phyloP scores from a whole-genome alignment of 2,888 invertebrate species.

The Bembecia ichneumoniformis region DNA sequence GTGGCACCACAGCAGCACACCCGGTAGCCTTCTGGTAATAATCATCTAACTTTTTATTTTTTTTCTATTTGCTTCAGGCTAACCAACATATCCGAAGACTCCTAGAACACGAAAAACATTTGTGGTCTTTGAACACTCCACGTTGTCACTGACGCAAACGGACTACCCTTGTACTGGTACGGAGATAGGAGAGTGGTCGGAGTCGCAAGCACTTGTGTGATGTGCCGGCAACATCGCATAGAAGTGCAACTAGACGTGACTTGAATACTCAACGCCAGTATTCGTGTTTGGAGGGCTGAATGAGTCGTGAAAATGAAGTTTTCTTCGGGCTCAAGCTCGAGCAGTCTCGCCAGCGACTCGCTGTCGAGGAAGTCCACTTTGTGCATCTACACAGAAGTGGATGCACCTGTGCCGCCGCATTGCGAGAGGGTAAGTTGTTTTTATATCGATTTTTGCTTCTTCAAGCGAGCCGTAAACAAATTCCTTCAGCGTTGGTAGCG shows the following conservation, averaged over 20 bases:
- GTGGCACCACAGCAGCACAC: too few species aligned
- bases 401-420: slow-evolving; percentile 45
- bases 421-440: slow-evolving; percentile 67
- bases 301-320: slow-evolving; percentile 69
- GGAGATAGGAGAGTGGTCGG: not conserved
- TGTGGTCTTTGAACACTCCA: slow-evolving; percentile 24
- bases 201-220: slow-evolving; percentile 44
- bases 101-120: slow-evolving; percentile 27
- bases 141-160: slow-evolving; percentile 33
- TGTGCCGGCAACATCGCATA: slow-evolving; percentile 58
- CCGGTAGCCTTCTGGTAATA: too few species aligned
- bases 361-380: slow-evolving; percentile 76
- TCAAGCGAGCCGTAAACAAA: too few species aligned
- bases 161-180: slow-evolving; percentile 12
- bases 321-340: slow-evolving; percentile 75
- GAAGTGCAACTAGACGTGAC: slow-evolving; percentile 59
- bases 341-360: slow-evolving; percentile 77
- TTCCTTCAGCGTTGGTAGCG: too few species aligned
- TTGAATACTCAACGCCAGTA: slow-evolving; percentile 24
- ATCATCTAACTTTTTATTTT: too few species aligned
- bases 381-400: slow-evolving; percentile 76
- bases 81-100: slow-evolving; percentile 33
- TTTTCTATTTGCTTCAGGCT: slow-evolving; percentile 43
- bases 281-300: slow-evolving; percentile 17
- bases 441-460: not conserved